Base-by-base conservation (phyloP, 2,113 vertebrate genomes). In the Chiloscyllium plagiosum region DNA sequence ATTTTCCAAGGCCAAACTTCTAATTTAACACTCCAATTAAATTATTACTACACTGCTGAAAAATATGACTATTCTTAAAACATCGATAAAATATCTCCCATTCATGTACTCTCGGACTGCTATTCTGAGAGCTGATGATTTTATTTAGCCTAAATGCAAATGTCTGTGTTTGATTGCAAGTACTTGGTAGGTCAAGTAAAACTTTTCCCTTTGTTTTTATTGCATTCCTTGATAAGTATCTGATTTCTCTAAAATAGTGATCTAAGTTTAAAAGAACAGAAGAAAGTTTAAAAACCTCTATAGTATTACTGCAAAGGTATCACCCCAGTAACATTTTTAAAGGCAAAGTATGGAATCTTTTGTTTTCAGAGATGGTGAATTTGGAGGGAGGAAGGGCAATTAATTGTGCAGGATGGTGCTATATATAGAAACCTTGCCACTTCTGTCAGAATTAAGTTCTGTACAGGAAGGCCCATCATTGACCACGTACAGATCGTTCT, bases 231-330 rank as follows among this genome's bases (percentile, higher is more conserved):
- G 20, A 69, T 47, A 5, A 70, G 33, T 70, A 20, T 42, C 33
- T 94, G 37, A 66, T 94, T 37, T 69, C 69, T 94, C 93, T 70
- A 69, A 37, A 94, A 50, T 94, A 94, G 20, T 70, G 15, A 94
- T 47, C 37, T 68, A 29, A 70, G 66, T 69, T 26, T 47, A n/a
- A 94, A 47, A 68, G n/a, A 93, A 37, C 29, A 37, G 89, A 37
- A 93, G 17, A 37, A 42, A 70, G 52, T 94, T 68, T 94, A 68
- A 13, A 29, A 37, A 68, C 20, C 13, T 68, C 68, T 47, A 50
- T 22, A 70, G 66, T 26, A 10, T 22, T n/a, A 0, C 70, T 69
- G 65, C 47, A 37, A 68, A 47, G 19, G 5, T 69, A 20, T 47
- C 93, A 94, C 3, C 66, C 17, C 33, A 66, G 42, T 19, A 83